Percentiles rank a stretch among this genome's conserved stretches.
phyloP scores from a whole-genome alignment of 1,140 invertebrate species.

The Caenorhabditis remanei region DNA sequence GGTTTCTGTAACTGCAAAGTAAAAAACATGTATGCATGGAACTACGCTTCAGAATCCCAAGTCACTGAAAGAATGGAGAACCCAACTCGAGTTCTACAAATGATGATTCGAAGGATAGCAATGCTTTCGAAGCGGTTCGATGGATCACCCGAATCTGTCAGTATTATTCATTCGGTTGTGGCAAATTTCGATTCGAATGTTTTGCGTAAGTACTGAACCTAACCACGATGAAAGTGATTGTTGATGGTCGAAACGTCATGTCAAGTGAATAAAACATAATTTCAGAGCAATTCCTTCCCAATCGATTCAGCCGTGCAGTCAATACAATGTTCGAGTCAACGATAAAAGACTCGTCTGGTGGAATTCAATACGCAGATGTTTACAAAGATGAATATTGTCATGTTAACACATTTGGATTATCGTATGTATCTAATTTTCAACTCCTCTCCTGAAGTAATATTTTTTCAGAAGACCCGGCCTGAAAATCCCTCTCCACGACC shows the following conservation, averaged over 20 bases:
- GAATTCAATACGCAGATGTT: neutral
- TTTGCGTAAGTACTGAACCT: neutral
- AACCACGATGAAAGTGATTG: neutral
- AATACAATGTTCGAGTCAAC: neutral
- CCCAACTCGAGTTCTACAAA: neutral
- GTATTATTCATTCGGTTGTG: neutral
- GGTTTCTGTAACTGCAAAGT: no score
- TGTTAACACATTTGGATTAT: constrained; percentile 14
- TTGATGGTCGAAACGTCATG: neutral
- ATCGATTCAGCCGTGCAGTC: neutral
- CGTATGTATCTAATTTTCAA: neutral
- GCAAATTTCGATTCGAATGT: neutral
- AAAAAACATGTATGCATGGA: no score
- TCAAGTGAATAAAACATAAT: neutral
- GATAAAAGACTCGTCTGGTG: neutral
- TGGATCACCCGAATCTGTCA: neutral
- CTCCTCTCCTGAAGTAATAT: neutral
- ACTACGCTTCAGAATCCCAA: neutral
- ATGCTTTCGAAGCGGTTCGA: neutral
- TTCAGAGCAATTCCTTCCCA: constrained; percentile 4
- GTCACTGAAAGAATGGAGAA: neutral
- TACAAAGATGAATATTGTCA: constrained; percentile 44
- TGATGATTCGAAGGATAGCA: neutral
- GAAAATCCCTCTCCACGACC: constrained; percentile 33
- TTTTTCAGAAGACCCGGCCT: constrained; percentile 6